Evolutionary conservation across 2,888 invertebrate genomes (phyloP).

Genomic region (Drosophila vallismaia): DNA sequence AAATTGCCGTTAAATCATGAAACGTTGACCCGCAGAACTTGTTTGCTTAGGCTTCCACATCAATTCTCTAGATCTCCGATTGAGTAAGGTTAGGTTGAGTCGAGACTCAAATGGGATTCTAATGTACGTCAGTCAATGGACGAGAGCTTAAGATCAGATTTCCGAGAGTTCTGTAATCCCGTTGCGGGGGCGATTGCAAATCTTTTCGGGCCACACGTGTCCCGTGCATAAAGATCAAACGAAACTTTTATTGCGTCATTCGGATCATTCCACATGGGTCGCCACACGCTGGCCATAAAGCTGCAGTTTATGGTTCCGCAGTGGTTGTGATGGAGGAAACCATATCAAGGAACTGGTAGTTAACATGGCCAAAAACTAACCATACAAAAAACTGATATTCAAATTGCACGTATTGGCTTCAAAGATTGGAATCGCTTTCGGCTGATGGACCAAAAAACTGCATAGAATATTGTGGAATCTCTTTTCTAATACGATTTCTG

Average conservation of each 20-base stretch:
- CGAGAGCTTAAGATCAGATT: conserved; percentile 56
- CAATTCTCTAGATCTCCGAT: conserved; percentile 50
- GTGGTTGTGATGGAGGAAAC: conserved; percentile 7
- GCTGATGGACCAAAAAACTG: conserved; percentile 29
- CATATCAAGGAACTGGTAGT: conserved; percentile 47
- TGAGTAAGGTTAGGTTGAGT: conserved; percentile 61
- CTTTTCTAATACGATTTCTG: conserved; percentile 12
- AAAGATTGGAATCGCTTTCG: conserved; percentile 57
- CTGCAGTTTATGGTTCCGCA: conserved; percentile 58
- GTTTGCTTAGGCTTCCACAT: conserved; percentile 51
- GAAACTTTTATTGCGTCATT: conserved; percentile 44
- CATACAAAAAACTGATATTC: conserved; percentile 1
- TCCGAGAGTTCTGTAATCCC: conserved; percentile 49
- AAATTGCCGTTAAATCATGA: conserved; percentile 39
- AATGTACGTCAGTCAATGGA: conserved; percentile 68
- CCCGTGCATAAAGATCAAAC: conserved; percentile 25
- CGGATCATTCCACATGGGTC: conserved; percentile 47
- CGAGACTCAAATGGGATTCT: conserved; percentile 35
- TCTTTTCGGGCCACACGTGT: conserved; percentile 45
- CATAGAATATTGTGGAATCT: conserved; percentile 22
- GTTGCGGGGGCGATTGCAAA: conserved; percentile 72
- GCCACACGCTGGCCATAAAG: conserved; percentile 61
- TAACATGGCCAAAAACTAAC: conserved; percentile 51
- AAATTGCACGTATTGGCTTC: conserved; percentile 60
- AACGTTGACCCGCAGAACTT: conserved; percentile 65